A percentile compares a stretch with the other conserved stretches of the same genome.
Evolutionary conservation across 2,888 invertebrate species (phyloP).

Genomic region (Agonum fuliginosum): DNA sequence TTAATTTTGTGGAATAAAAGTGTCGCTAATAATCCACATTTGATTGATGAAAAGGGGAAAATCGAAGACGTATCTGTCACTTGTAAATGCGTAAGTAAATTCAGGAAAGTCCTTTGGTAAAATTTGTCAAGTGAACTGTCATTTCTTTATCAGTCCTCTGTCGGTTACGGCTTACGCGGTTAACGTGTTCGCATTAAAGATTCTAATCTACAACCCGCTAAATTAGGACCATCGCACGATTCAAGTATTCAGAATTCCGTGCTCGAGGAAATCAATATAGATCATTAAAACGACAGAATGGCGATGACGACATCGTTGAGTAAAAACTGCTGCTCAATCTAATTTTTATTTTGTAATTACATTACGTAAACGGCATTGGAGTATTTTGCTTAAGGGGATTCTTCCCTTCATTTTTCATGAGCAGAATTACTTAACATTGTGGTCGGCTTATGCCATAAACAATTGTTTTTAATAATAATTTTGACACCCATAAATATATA

Average conservation of each 20-base stretch:
- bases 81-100: no score
- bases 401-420: no score
- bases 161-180: conserved; percentile 16
- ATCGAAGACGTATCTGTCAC: no score
- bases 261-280: conserved; percentile 6
- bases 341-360: conserved; percentile 27
- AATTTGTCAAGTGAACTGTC: conserved; percentile 23
- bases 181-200: conserved; percentile 15
- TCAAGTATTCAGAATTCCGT: conserved; percentile 13
- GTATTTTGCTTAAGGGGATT: neutral
- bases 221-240: conserved; percentile 15
- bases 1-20: no score
- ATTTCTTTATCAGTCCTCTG: conserved; percentile 13
- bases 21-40: neutral
- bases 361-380: conserved; percentile 16
- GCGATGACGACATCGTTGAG: conserved; percentile 8
- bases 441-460: no score
- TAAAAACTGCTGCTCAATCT: conserved; percentile 13
- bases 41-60: no score
- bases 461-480: no score
- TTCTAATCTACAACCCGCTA: conserved; percentile 21
- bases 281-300: conserved; percentile 24
- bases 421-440: no score
- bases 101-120: neutral
- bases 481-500: no score